Evolutionary conservation across 2,113 vertebrate genomes (phyloP).

Genomic region (Spheniscus mendiculus): DNA sequence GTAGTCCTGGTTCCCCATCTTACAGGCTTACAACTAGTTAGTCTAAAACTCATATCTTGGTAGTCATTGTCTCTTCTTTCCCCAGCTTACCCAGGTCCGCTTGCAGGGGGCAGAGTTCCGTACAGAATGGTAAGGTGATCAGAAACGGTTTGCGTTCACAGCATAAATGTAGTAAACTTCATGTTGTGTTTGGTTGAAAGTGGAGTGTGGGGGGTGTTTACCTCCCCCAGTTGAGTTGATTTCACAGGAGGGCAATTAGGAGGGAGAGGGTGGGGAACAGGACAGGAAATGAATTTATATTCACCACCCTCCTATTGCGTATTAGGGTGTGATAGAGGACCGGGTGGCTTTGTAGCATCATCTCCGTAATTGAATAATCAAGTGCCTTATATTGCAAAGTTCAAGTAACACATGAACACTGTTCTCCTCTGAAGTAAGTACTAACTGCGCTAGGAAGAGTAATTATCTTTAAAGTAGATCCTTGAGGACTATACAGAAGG

Average conservation of each 20-base stretch:
- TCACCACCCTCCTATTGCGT: background rate
- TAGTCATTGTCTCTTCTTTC: background rate
- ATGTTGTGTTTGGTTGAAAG: background rate
- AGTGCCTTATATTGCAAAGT: background rate
- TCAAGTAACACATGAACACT: background rate
- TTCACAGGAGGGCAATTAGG: background rate
- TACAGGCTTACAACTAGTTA: background rate
- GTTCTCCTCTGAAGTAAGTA: background rate
- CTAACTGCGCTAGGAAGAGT: background rate
- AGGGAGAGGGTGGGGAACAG: background rate
- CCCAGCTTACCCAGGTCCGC: background rate
- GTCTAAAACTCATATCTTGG: background rate
- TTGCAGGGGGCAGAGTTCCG: background rate
- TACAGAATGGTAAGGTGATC: background rate
- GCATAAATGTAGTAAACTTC: background rate
- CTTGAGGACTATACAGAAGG: background rate
- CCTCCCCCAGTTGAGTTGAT: background rate
- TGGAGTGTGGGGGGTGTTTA: background rate
- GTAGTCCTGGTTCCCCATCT: background rate
- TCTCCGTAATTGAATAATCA: background rate
- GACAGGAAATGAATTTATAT: background rate
- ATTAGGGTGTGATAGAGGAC: background rate
- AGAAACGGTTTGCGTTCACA: background rate
- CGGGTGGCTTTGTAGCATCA: background rate
- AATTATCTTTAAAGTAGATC: slow-evolving; percentile 22